Conservation (phyloP, 1,140 invertebrate species). For the Leptopilina boulardi region DNA sequence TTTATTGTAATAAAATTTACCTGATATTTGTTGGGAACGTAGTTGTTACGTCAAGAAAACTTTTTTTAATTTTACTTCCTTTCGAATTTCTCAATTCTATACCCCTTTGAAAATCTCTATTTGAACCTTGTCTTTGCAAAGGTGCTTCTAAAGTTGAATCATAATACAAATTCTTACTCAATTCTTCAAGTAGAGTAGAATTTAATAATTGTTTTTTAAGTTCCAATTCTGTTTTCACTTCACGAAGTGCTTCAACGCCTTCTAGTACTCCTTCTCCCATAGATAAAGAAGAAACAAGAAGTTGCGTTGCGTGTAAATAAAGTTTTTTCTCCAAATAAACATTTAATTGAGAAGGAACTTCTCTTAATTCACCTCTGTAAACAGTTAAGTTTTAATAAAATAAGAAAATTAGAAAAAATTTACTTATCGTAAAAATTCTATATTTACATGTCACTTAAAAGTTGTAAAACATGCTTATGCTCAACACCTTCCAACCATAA, state of each 20-base stretch:
- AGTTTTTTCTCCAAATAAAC: conserved; percentile 84
- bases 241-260: conserved; percentile 88
- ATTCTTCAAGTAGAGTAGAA: conserved; percentile 82
- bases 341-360: conserved; percentile 86
- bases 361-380: conserved; percentile 85
- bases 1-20: too few relatives aligned
- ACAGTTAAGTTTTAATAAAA: conserved; percentile 46
- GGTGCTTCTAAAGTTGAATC: conserved; percentile 79
- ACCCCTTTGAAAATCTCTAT: conserved; percentile 77
- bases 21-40: conserved; percentile 15
- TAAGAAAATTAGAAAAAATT: conserved; percentile 35
- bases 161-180: conserved; percentile 86
- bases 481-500: conserved; percentile 95
- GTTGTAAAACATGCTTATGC: conserved; percentile 91
- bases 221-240: conserved; percentile 85
- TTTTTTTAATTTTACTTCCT: conserved; percentile 64
- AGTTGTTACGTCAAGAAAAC: conserved; percentile 59
- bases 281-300: conserved; percentile 83
- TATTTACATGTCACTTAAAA: conserved; percentile 92
- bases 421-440: not conserved
- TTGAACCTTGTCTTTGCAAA: conserved; percentile 80
- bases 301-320: conserved; percentile 90
- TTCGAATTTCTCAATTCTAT: conserved; percentile 75
- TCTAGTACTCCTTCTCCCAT: conserved; percentile 84
- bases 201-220: conserved; percentile 85